These are phyloP conservation scores for Musca vetustissima DNA, from an alignment of 1,140 invertebrate genomes.

Conservation along the genomic window DNA sequence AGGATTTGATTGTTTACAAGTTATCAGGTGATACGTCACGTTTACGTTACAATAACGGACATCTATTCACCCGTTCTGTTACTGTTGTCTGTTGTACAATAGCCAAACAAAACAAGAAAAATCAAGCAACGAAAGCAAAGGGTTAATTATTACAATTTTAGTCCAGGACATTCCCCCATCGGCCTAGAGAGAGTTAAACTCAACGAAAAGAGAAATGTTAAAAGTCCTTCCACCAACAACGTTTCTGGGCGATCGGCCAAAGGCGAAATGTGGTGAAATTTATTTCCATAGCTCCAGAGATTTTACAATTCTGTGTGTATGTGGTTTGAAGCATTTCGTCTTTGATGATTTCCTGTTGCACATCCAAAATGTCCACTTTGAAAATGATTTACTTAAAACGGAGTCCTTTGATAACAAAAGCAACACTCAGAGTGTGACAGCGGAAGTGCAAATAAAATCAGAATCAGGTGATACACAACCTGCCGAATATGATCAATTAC, in stretches of 20 bases:
- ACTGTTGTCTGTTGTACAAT: too few species aligned
- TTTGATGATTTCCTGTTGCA: conserved; percentile 28
- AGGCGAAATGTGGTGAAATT: conserved; percentile 30
- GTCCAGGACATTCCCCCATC: too few species aligned
- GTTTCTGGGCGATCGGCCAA: not conserved
- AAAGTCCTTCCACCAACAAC: conserved; percentile 9
- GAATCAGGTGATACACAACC: not conserved
- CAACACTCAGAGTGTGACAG: conserved; percentile 9
- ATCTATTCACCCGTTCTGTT: too few species aligned
- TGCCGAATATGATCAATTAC: conserved; percentile 7
- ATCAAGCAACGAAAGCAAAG: too few species aligned
- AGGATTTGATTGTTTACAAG: too few species aligned
- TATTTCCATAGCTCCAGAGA: conserved; percentile 25
- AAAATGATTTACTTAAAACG: conserved; percentile 26
- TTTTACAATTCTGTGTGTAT: conserved; percentile 26
- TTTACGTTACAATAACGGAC: not conserved
- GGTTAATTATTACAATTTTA: too few species aligned
- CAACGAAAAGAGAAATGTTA: not conserved
- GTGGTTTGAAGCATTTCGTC: conserved; percentile 25
- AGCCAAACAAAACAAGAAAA: too few species aligned
- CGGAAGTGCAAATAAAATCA: conserved; percentile 4
- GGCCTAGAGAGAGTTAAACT: not conserved
- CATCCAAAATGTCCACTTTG: conserved; percentile 26
- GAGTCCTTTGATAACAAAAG: not conserved
- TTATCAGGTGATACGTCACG: too few species aligned